A percentile compares a stretch with the other conserved stretches of the same genome.
Evolutionary conservation across 2,888 invertebrate species (phyloP).

Genomic region (Bombyx huttoni): DNA sequence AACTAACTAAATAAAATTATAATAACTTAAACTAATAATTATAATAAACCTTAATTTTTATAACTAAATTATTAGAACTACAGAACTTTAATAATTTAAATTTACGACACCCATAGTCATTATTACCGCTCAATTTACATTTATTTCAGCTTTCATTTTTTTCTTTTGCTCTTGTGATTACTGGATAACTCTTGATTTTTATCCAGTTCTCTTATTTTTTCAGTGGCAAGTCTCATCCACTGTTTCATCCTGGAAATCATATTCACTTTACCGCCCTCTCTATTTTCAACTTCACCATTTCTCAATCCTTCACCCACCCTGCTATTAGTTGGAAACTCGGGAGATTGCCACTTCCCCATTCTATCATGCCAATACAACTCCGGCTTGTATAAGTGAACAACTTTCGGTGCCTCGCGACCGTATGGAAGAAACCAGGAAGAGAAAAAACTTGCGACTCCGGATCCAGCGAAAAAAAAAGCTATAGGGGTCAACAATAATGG

Average conservation of each 20-base stretch:
- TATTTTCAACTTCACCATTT: conserved; percentile 16
- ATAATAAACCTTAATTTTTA: no score
- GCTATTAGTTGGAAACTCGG: conserved; percentile 44
- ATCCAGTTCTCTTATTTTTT: conserved; percentile 18
- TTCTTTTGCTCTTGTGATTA: conserved; percentile 34
- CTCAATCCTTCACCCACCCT: conserved; percentile 22
- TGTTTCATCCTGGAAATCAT: conserved; percentile 33
- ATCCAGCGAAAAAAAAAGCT: conserved; percentile 73
- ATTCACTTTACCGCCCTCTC: conserved; percentile 16
- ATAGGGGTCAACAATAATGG: conserved; percentile 76
- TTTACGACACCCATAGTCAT: not conserved
- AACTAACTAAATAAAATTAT: no score
- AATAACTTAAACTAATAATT: no score
- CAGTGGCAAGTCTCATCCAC: conserved; percentile 29
- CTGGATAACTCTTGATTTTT: conserved; percentile 11
- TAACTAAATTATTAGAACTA: no score
- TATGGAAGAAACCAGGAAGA: conserved; percentile 76
- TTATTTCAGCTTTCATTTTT: conserved; percentile 30
- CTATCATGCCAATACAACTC: conserved; percentile 73
- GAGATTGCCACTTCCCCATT: conserved; percentile 65
- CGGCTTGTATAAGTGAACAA: conserved; percentile 50
- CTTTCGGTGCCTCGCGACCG: conserved; percentile 50
- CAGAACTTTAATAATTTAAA: no score
- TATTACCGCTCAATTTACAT: not conserved
- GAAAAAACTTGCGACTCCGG: conserved; percentile 74